A percentile compares a stretch with the other conserved stretches of the same genome.
Conservation (phyloP, 1,140 invertebrate species). For the Thaumetopoea pityocampa region DNA sequence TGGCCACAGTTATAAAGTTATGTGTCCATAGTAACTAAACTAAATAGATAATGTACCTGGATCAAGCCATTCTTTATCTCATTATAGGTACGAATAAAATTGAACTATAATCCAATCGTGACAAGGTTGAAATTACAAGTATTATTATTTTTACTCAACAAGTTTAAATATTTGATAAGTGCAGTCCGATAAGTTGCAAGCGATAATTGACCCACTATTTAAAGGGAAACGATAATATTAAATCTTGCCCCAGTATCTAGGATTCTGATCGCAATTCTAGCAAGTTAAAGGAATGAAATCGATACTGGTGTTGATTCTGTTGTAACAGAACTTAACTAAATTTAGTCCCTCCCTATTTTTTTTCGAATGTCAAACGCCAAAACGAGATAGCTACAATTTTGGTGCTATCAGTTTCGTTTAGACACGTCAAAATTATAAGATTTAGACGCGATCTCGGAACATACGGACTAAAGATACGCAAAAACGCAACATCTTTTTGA, state of each 20-base stretch:
- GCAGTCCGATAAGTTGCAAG: conserved; percentile 32
- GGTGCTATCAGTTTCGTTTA: no score
- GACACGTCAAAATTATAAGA: no score
- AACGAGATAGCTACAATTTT: no score
- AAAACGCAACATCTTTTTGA: no score
- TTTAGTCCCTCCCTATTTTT: no score
- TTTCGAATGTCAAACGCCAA: no score
- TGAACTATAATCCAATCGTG: conserved; percentile 11
- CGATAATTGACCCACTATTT: conserved; percentile 52
- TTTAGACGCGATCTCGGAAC: no score
- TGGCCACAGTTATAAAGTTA: conserved; percentile 53
- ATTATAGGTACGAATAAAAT: conserved; percentile 24
- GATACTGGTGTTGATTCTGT: no score
- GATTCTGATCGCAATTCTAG: conserved; percentile 14
- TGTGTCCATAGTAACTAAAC: conserved; percentile 49
- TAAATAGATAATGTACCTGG: conserved; percentile 57
- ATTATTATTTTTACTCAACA: conserved; percentile 4
- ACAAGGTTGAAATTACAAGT: conserved; percentile 14
- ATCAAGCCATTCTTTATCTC: conserved; percentile 49
- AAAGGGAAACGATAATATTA: conserved; percentile 33
- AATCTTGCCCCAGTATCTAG: conserved; percentile 22
- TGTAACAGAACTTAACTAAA: no score
- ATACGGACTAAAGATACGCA: no score
- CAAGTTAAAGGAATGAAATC: conserved; percentile 1
- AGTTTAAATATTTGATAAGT: conserved; percentile 41